phyloP scores from a whole-genome alignment of 2,888 invertebrate species.

The Coleophora deauratella region DNA sequence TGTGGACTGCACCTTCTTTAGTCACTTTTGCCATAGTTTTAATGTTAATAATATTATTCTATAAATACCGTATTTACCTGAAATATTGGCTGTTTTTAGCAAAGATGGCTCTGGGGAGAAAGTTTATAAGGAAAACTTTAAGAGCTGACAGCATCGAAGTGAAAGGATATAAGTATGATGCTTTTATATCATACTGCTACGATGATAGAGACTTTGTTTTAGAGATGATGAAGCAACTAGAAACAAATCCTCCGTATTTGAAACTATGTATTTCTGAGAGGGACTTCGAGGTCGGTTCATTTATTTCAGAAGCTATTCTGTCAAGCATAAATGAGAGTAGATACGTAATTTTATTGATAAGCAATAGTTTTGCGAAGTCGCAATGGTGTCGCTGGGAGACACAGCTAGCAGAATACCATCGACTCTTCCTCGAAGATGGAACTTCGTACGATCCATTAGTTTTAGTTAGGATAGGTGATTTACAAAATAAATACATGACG shows the following conservation, averaged over 20 bases:
- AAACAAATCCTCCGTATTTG: constrained; percentile 72
- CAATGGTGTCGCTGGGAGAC: constrained; percentile 84
- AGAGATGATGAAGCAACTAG: constrained; percentile 74
- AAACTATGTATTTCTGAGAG: constrained; percentile 81
- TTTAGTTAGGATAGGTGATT: constrained; percentile 75
- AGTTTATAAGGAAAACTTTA: constrained; percentile 35
- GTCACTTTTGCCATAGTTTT: constrained; percentile 42
- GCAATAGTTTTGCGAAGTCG: constrained; percentile 79
- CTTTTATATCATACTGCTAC: constrained; percentile 76
- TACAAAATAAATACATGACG: constrained; percentile 69
- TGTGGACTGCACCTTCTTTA: constrained; percentile 56
- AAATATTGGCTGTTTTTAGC: constrained; percentile 73
- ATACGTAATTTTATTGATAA: constrained; percentile 78
- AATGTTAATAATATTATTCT: constrained; percentile 33
- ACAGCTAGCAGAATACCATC: constrained; percentile 78
- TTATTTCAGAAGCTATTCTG: constrained; percentile 78
- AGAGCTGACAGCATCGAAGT: constrained; percentile 23
- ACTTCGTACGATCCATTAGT: constrained; percentile 74
- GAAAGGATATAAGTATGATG: constrained; percentile 68
- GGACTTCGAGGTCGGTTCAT: constrained; percentile 77
- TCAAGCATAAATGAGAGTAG: constrained; percentile 77
- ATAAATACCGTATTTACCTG: constrained; percentile 64
- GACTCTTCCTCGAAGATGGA: constrained; percentile 74
- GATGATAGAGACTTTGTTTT: constrained; percentile 77
- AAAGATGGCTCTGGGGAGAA: constrained; percentile 64